Base-by-base conservation (phyloP, 2,113 vertebrate genomes). In the Meleagris gallopavo region DNA sequence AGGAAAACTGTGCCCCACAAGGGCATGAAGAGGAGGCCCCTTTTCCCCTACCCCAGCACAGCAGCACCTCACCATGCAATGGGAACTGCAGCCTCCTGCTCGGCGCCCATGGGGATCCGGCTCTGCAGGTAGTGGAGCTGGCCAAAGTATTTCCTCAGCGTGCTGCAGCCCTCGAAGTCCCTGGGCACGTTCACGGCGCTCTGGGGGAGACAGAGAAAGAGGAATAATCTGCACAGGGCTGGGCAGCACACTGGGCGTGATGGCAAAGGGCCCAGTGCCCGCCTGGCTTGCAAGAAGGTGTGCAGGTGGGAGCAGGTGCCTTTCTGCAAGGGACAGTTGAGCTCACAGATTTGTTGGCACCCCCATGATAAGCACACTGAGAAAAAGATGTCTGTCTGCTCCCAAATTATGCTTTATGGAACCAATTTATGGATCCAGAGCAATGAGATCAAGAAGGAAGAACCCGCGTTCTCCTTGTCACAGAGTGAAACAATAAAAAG, bases 111-210 rank as follows among this genome's bases (percentile, higher is more conserved):
- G 52, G 99, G 99, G 3, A 99, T 98, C 6, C 99, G 98, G 95
- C 99, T 99, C 98, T 99, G 99, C 94, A 99, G 97, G 97, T 99
- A 99, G 93, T 99, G 99, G 73, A 99, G 98, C 84, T 99, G 99
- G 5, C 99, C 99, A 0, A 99, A 99, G 97, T 99, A 99, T 52
- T 99, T 99, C 89, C 99, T 98, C 85, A 99, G 90, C 0, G 98
- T 99, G 93, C 99, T 99, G 98, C 99, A 99, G 84, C 99, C 99
- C 95, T 99, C 99, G 2, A 99, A 99, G 88, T 99, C 99, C 83
- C 99, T 95, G 6, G 99, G 99, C 7, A 99, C 99, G 0, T 98
- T 99, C 69, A 99, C 98, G 0, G 99, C 98, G 2, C 80, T 98
- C 98, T 99, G 87, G 27, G 3, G 45, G 1, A 21, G 6, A 73